These are phyloP conservation scores for Paramormyrops kingsleyae DNA, from an alignment of 2,113 vertebrate species.

Conservation along the genomic window DNA sequence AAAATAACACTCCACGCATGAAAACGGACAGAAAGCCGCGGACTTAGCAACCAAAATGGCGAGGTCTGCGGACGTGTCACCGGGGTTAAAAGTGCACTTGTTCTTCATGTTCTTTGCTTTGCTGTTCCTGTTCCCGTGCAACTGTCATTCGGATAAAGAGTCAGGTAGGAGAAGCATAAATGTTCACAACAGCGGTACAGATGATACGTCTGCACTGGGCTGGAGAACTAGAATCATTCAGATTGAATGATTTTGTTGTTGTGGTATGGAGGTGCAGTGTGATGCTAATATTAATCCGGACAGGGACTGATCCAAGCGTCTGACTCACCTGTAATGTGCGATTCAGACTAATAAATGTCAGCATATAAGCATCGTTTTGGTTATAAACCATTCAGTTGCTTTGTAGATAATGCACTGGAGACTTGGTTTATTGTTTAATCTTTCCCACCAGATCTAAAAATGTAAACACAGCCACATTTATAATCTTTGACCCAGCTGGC, in stretches of 20 bases:
- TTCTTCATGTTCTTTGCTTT: constrained; percentile 32
- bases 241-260: neutral
- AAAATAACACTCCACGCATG: neutral
- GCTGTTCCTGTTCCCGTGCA: constrained; percentile 25
- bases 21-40: neutral
- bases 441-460: neutral
- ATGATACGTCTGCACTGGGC: neutral
- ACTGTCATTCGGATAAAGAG: accelerated
- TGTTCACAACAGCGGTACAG: neutral
- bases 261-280: neutral
- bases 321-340: neutral
- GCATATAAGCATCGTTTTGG: neutral
- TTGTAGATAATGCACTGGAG: neutral
- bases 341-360: neutral
- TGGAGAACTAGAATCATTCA: neutral
- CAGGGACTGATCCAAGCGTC: neutral
- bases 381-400: neutral
- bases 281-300: neutral
- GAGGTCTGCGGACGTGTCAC: constrained; percentile 29
- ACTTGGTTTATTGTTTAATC: neutral
- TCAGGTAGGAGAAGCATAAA: neutral
- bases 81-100: constrained; percentile 10
- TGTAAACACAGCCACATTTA: neutral
- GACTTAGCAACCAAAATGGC: constrained; percentile 52
- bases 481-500: neutral